A percentile compares a stretch with the other conserved stretches of the same genome.
These are phyloP conservation scores for Sebastes vulpes DNA, from an alignment of 2,797 vertebrate species.

Conservation along the genomic window DNA sequence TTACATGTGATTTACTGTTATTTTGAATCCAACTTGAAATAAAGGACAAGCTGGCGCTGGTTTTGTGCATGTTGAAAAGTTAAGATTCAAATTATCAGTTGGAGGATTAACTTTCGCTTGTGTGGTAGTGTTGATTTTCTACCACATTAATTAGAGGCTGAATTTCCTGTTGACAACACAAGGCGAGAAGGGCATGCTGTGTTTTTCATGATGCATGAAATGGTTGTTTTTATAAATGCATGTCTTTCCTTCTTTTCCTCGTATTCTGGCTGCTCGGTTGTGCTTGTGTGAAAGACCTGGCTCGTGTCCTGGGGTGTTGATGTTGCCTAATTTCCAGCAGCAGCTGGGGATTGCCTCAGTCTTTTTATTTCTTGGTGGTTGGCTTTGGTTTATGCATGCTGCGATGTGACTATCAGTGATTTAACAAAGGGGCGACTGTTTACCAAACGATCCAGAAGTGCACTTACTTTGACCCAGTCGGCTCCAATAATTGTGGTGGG, in stretches of 20 bases:
- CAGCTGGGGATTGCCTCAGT: conserved; percentile 27
- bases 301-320: conserved; percentile 25
- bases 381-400: conserved; percentile 70
- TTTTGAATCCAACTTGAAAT: not conserved
- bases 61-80: not conserved
- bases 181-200: conserved; percentile 35
- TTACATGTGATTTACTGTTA: not conserved
- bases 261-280: conserved; percentile 29
- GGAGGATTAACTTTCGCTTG: not conserved
- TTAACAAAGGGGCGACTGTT: conserved; percentile 63
- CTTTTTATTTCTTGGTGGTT: conserved; percentile 28
- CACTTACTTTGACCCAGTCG: conserved; percentile 31
- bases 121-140: conserved; percentile 16
- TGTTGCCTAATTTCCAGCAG: conserved; percentile 48
- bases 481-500: conserved; percentile 13
- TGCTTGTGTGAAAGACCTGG: conserved; percentile 42
- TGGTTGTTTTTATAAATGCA: conserved; percentile 37
- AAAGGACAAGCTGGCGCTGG: not conserved
- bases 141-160: conserved; percentile 64
- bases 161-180: conserved; percentile 78
- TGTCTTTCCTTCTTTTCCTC: conserved; percentile 30
- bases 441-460: conserved; percentile 22
- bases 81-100: not conserved
- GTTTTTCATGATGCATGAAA: conserved; percentile 58
- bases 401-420: conserved; percentile 33